Base-by-base conservation (phyloP, 2,888 invertebrate species). In the Autographa gamma region DNA sequence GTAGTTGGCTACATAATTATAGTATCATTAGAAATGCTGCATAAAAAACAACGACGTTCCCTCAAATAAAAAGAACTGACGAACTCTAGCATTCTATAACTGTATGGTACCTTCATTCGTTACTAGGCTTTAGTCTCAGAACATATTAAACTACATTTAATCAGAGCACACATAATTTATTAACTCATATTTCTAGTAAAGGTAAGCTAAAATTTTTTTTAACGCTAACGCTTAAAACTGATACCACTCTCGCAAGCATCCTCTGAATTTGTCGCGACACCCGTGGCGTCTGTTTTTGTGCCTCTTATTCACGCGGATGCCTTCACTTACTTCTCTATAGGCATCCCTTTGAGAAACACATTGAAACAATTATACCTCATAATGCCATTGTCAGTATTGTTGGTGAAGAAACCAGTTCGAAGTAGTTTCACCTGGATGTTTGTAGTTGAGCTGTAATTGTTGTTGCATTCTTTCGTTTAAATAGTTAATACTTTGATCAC, bases 241-340 rank as follows among this genome's bases (percentile, higher is more conserved):
- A 86, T 4, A 64, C 86, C 82, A 67, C 62, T 61, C 78, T 64
- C 79, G 81, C 81, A 83, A 85, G 77, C 81, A 84, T 86, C 81
- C 86, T 77, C 75, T 81, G 87, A 87, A 87, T 87, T 87, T 84
- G 82, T 86, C 78, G 83, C 80, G 88, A 89, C 91, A 88, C 91
- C 90, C 89, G 88, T 83, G 77, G 88, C 80, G 89, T 86, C 86
- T 89, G 90, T 90, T 90, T 90, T 88, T 86, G 85, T 84, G 83
- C 81, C 85, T 83, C 82, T 84, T 87, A 79, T 80, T 83, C 82
- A 85, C 80, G 83, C 86, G 84, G 87, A 85, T 83, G 73, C 81
- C 85, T 84, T 87, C 76, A 75, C 83, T 84, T 80, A 76, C 73
- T 77, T 73, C 84, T 87, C 82, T 82, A 81, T 71, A 74, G 71